Evolutionary conservation across 2,797 vertebrate species (phyloP), one percentile per base, ranked within the genome.

Genomic region (Syngnathus acus): DNA sequence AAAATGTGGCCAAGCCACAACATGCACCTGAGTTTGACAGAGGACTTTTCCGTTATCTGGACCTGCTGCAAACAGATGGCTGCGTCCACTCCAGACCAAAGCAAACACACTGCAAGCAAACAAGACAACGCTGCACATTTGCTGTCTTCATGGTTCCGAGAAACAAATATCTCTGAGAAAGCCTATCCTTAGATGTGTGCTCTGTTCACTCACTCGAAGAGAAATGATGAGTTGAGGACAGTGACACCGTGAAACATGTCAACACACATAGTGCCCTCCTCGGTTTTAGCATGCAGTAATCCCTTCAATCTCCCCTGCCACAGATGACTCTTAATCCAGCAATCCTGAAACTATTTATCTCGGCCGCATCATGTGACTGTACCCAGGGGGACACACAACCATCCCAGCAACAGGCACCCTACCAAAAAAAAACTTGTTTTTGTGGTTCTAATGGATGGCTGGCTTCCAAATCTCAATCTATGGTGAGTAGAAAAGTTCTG

Each of bases 311-410:
- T 73, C 72, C 78, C 73, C 67, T 32, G 64, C 68, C 64, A 78
- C 78, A 79, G 71, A 78, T 74, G 68, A 72, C 75, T 73, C 72
- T 68, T 83, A 83, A 83, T 85, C 79, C 77, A 82, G 75, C 66
- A 66, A 57, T 71, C 67, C 51, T 2, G 9, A 65, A 68, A 73
- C 64, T 59, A 72, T 83, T 83, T 79, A 73, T 72, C 64, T 53
- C 67, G 23, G 26, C 82, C 75, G 70, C 76, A 77, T 67, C 68
- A 80, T n/a, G 55, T 32, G 54, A 62, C 42, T 21, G 50, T 37
- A 39, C 32, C 60, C 14, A 40, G n/a, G 21, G 62, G 45, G 42
- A 13, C 16, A 64, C 43, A 64, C 45, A 9, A 39, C n/a, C 63
- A 65, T 62, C 60, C 39, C 60, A 32, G n/a, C 42, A 62, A 62